Conservation (phyloP, 2,888 invertebrate species). For the Noctua pronuba region DNA sequence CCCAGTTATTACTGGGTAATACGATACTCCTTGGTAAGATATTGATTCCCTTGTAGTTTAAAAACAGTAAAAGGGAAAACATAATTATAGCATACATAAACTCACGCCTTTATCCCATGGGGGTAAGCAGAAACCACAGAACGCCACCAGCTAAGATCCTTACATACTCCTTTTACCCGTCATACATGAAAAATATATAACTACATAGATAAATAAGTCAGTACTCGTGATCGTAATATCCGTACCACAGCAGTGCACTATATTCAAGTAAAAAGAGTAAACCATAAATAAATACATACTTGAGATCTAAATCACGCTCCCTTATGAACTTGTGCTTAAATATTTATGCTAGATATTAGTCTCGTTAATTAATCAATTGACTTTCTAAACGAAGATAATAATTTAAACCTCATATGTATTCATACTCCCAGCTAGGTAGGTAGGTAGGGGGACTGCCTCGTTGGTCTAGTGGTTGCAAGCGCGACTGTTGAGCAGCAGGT, state of each 20-base stretch:
- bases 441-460: no score
- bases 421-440: no score
- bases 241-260: conserved; percentile 4
- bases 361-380: conserved; percentile 13
- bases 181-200: background rate
- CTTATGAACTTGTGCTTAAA: conserved; percentile 28
- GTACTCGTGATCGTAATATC: conserved; percentile 23
- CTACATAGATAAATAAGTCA: conserved; percentile 14
- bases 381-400: background rate
- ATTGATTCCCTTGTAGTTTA: background rate
- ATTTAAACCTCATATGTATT: no score
- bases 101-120: no score
- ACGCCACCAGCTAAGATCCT: background rate
- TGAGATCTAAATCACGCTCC: conserved; percentile 20
- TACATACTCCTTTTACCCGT: background rate
- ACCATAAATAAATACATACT: conserved; percentile 42
- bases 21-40: no score
- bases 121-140: no score
- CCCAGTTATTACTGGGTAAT: no score
- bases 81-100: background rate
- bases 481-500: no score
- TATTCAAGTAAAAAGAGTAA: conserved; percentile 13
- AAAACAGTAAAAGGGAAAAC: background rate
- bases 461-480: no score
- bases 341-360: conserved; percentile 24